Base-by-base conservation (phyloP, 2,888 invertebrate genomes). In the Heliconius hortense region DNA sequence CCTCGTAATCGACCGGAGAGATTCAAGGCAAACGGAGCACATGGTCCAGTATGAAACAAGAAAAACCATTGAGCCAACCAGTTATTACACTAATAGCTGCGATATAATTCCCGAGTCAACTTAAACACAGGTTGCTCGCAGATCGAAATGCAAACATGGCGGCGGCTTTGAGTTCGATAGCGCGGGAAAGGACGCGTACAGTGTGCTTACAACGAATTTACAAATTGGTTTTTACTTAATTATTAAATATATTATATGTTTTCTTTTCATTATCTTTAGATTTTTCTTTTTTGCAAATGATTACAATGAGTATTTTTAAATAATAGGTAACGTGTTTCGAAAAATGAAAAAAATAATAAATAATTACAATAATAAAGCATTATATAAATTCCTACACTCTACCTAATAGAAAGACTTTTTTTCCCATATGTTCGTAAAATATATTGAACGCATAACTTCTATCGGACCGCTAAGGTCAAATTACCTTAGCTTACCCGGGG, bases 131-230 rank as follows among this genome's bases (percentile, higher is more conserved):
- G 94, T 93, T 91, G 90, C 87, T 90, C 90, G 92, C 90, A 88
- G 90, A 91, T 91, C 92, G 94, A 92, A 94, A 94, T 90, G 93
- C 94, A 94, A 94, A 94, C 94, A 94, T 93, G 93, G 92, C 93
- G 92, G 91, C 86, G 87, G 89, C 93, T 94, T 94, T 94, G 93
- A 90, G 86, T 75, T 77, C 81, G 84, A 87, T 85, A 86, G 89
- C 89, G 89, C 89, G 90, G 88, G 89, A 89, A 89, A 85, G 79
- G 82, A 81, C 83, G 82, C 82, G 85, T 87, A 70, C 88, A 81
- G 83, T 71, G 79, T 82, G 69, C 63, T 80, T 79, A 78, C 62
- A 72, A 76, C 82, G 79, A 83, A 80, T 79, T 77, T 74, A 69
- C 26, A 48, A 60, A 39, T 24, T 39, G 10, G 39, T 62, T 71